Conservation (phyloP, 1,140 invertebrate species). For the Aphidius ervi region DNA sequence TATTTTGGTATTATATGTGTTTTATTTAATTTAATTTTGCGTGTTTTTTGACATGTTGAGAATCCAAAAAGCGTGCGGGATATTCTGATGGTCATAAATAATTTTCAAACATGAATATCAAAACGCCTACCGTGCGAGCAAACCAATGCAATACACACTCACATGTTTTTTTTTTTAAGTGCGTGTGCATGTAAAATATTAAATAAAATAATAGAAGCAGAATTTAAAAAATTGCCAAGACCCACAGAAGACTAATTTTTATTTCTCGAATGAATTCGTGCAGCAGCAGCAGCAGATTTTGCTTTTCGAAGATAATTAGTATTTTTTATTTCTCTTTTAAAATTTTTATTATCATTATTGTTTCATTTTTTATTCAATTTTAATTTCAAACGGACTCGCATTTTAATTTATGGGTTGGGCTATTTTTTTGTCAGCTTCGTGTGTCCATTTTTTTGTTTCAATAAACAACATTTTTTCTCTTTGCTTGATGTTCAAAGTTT, state of each 20-base stretch:
- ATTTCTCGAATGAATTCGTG: too few relatives aligned
- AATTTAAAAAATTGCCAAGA: background rate
- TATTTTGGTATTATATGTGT: background rate
- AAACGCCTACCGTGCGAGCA: slow-evolving; percentile 21
- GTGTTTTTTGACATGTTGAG: too few relatives aligned
- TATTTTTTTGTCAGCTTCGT: too few relatives aligned
- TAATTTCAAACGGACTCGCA: too few relatives aligned
- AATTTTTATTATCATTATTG: background rate
- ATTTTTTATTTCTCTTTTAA: slow-evolving; percentile 11
- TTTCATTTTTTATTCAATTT: too few relatives aligned
- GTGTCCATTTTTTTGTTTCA: too few relatives aligned
- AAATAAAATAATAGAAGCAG: background rate
- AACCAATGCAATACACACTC: slow-evolving; percentile 1
- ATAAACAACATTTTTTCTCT: too few relatives aligned
- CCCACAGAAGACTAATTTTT: background rate
- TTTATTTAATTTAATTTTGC: too few relatives aligned
- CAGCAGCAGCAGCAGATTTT: background rate
- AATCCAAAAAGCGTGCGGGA: slow-evolving; percentile 29
- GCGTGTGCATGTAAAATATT: background rate
- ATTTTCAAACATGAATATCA: slow-evolving; percentile 40
- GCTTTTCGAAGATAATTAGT: slow-evolving; percentile 12
- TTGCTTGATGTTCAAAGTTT: too few relatives aligned
- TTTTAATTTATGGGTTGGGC: too few relatives aligned
- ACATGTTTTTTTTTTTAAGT: too few relatives aligned
- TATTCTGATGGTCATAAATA: slow-evolving; percentile 32